phyloP scores from a whole-genome alignment of 2,113 vertebrate genomes.

The Morone chrysops region DNA sequence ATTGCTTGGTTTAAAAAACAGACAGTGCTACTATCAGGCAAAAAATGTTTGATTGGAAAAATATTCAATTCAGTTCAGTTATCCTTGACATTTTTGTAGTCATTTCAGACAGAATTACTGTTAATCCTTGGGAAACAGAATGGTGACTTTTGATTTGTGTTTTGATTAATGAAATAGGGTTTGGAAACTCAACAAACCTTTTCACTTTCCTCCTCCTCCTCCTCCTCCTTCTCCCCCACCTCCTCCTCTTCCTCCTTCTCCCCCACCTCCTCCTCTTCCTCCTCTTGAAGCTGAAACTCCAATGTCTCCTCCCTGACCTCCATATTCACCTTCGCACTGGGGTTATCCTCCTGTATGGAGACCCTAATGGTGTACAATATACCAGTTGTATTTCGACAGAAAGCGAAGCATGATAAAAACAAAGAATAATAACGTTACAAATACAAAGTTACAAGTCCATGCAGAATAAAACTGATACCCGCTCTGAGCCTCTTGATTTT shows the following conservation, averaged over 20 bases:
- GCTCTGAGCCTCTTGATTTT: constrained; percentile 55
- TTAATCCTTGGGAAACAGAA: neutral
- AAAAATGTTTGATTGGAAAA: too few species aligned
- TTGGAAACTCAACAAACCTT: constrained; percentile 75
- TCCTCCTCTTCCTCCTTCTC: constrained; percentile 73
- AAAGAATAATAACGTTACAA: too few species aligned
- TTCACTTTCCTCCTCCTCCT: constrained; percentile 78
- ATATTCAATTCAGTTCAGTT: too few species aligned
- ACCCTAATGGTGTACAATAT: constrained; percentile 1
- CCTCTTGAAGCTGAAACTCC: constrained; percentile 72
- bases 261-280: constrained; percentile 68
- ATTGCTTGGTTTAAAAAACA: too few species aligned
- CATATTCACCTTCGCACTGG: constrained; percentile 66
- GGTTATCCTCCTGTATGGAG: neutral
- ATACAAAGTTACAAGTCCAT: neutral
- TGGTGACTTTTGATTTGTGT: neutral
- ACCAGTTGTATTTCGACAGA: neutral
- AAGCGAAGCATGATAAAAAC: neutral
- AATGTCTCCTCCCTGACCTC: constrained; percentile 67
- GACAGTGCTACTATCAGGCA: too few species aligned
- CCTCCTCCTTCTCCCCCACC: constrained; percentile 54
- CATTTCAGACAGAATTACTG: neutral
- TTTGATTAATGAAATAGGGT: neutral
- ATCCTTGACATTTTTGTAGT: neutral
- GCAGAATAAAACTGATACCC: constrained; percentile 21